Evolutionary conservation across 2,888 invertebrate species (phyloP).

Genomic region (Ecdyonurus torrentis): DNA sequence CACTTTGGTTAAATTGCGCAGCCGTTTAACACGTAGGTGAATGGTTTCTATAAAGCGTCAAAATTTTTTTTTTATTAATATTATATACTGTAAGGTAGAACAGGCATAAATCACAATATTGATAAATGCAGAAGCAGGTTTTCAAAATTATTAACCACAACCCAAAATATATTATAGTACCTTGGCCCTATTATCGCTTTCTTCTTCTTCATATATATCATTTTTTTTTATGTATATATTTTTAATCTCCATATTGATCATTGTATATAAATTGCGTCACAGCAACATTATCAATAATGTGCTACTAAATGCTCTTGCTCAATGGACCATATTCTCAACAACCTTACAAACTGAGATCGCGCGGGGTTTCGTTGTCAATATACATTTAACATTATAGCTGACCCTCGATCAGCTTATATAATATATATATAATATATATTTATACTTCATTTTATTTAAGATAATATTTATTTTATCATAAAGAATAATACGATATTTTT

Average conservation of each 20-base stretch:
- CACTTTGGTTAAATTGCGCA: conserved; percentile 15
- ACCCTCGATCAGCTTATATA: background rate
- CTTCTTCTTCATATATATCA: conserved; percentile 1
- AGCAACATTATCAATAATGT: background rate
- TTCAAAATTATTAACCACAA: conserved; percentile 17
- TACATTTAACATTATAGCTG: background rate
- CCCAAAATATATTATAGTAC: conserved; percentile 14
- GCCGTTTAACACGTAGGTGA: conserved; percentile 14
- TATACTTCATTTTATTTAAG: too few relatives aligned
- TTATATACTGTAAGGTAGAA: conserved; percentile 15
- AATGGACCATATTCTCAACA: background rate
- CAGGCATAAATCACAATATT: conserved; percentile 17
- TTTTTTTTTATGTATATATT: too few relatives aligned
- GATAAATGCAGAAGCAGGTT: conserved; percentile 17
- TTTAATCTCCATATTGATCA: background rate
- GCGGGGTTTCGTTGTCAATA: background rate
- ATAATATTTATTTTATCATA: background rate
- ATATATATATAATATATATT: background rate
- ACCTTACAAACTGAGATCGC: background rate
- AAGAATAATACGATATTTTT: background rate
- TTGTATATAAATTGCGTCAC: background rate
- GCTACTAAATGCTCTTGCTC: background rate
- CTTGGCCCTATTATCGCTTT: conserved; percentile 11
- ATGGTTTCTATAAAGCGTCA: conserved; percentile 16
- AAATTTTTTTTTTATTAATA: conserved; percentile 12